Evolutionary conservation across 2,888 invertebrate species (phyloP).

Genomic region (Orthosia gothica): DNA sequence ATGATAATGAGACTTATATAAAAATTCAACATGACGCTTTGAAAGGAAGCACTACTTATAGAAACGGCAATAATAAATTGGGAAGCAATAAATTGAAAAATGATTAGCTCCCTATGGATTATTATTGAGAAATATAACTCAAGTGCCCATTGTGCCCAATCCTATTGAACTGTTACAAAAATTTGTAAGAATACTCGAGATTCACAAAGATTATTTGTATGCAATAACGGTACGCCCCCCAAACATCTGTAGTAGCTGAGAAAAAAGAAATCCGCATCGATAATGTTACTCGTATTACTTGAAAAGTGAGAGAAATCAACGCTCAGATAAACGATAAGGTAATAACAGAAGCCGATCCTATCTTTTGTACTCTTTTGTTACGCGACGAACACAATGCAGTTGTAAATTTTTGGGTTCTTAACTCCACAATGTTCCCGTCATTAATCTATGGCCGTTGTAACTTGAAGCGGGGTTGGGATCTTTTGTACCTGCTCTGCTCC

Average conservation of each 20-base stretch:
- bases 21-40: conserved; percentile 60
- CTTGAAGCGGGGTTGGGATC: conserved; percentile 87
- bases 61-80: conserved; percentile 56
- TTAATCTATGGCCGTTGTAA: conserved; percentile 90
- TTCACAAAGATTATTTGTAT: conserved; percentile 79
- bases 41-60: conserved; percentile 67
- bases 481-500: conserved; percentile 89
- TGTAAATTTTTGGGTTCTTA: conserved; percentile 91
- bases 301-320: conserved; percentile 89
- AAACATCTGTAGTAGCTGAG: conserved; percentile 84
- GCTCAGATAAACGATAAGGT: conserved; percentile 88
- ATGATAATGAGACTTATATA: conserved; percentile 56
- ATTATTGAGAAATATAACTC: conserved; percentile 65
- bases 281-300: conserved; percentile 88
- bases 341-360: conserved; percentile 90
- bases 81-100: conserved; percentile 70
- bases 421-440: conserved; percentile 90
- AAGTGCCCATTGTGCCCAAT: conserved; percentile 53
- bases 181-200: conserved; percentile 73
- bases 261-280: conserved; percentile 79
- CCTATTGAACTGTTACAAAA: conserved; percentile 52
- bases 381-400: conserved; percentile 86
- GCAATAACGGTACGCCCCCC: conserved; percentile 87
- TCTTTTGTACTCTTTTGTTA: conserved; percentile 89
- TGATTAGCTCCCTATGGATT: conserved; percentile 69